Evolutionary conservation across 2,797 vertebrate species (phyloP), one percentile per base, ranked within the genome.

Genomic region (Hypotaenidia okinawae): DNA sequence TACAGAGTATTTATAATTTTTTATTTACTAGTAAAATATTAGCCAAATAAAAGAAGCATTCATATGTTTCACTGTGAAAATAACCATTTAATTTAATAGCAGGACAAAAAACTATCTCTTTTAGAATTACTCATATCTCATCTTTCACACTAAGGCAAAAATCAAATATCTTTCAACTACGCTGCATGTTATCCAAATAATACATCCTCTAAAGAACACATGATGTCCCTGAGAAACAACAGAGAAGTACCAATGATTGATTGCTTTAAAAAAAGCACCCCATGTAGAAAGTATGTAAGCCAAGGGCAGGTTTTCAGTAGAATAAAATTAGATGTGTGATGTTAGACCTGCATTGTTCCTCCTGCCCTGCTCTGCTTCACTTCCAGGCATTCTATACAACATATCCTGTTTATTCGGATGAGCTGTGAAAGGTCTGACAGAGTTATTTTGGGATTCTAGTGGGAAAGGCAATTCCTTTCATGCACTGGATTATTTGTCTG

Each of bases 321-420:
- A 92, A 62, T 72, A 96, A 93, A 96, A 92, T 91, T 87, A 93
- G 81, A 77, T 39, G 10, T 68, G 39, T 35, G 64, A 67, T 89
- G 39, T 64, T 91, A 93, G 37, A 80, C 4, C 27, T 68, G 18
- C 18, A 68, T 79, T 92, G 81, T 72, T 89, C 58, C 92, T 94
- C 90, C 92, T 87, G 61, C 32, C 25, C 21, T 35, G 21, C 45
- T 69, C 25, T 61, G 32, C 68, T 92, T 85, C 82, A 79, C 62
- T 97, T 96, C 94, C 95, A 89, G 94, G 92, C 69, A 96, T 95
- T 96, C 92, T 95, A 27, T 55, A 87, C 62, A 91, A 58, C 73
- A 62, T 92, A 85, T 96, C 94, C 91, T 96, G 95, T 97, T 95
- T 96, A 94, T 86, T 84, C 7, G 2, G 75, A 76, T 27, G 59